phyloP scores from a whole-genome alignment of 2,113 vertebrate genomes.

The Turnix velox region DNA sequence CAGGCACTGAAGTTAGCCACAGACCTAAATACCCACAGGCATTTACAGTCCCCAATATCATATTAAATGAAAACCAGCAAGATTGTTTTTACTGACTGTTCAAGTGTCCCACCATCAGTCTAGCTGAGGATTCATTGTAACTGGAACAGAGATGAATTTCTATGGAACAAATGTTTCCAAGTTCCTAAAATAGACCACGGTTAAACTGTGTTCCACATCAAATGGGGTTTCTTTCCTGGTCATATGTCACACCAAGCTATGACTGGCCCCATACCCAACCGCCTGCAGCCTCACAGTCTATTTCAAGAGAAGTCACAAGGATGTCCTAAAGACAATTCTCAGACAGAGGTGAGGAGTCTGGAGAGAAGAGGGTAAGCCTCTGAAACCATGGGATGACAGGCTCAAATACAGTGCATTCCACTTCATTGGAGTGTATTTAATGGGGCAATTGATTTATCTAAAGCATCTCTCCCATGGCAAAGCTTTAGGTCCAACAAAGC shows the following conservation, averaged over 20 bases:
- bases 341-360: slow-evolving; percentile 14
- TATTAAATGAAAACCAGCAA: slow-evolving; percentile 2
- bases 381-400: background rate
- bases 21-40: slow-evolving; percentile 29
- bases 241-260: slow-evolving; percentile 56
- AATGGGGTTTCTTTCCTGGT: slow-evolving; percentile 63
- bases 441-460: background rate
- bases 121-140: slow-evolving; percentile 32
- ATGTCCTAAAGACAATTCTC: slow-evolving; percentile 9
- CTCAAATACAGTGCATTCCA: background rate
- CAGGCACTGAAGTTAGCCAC: slow-evolving; percentile 9
- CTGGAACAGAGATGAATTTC: slow-evolving; percentile 29
- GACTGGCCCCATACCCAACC: slow-evolving; percentile 19
- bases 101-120: background rate
- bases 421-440: background rate
- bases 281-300: background rate
- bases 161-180: slow-evolving; percentile 60
- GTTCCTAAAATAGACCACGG: slow-evolving; percentile 51
- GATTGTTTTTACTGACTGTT: slow-evolving; percentile 30
- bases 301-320: slow-evolving; percentile 61
- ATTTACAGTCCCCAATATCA: background rate
- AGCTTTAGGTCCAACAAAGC: background rate
- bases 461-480: background rate
- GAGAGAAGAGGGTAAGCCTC: background rate
- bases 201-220: slow-evolving; percentile 58